Base-by-base conservation (phyloP, 1,140 invertebrate genomes). In the Psilanteris sp. region DNA sequence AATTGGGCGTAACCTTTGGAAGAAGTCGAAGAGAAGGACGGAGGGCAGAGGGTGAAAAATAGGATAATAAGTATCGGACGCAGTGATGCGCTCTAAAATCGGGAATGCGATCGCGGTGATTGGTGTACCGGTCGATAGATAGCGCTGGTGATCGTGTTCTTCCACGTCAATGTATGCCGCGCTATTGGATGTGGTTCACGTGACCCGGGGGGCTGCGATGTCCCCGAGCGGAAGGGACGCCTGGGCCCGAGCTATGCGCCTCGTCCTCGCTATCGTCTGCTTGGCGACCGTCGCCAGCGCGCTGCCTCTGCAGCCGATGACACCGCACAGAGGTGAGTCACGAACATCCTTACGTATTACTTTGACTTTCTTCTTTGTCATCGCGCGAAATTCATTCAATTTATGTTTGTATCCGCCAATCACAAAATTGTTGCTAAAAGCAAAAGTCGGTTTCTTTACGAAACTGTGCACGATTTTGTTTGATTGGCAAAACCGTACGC, bases 241-340 rank as follows among this genome's bases (percentile, higher is more conserved):
- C 22, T 68, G 54, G 62, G 73, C 55, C 41, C 71, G 59, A 52
- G 70, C 68, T 36, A 77, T 78, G 78, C 71, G 22, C 39, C 50
- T 77, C 43, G 71, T 67, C 41, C 50, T 81, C 41, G 48, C 46
- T 31, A 15, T 74, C 26, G 54, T 83, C 11, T 77, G 75, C 68
- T 59, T 81, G 52, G 52, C 76, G 67, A 61, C 66, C 61, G 48
- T 81, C 57, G 78, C 72, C 54, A 50, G 71, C 71, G 77, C 77
- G 29, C 57, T 80, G 72, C 82, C 82, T 10, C 68, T 83, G 24
- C 82, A 82, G 27, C 80, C 82, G 11, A 39, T 77, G 4, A 71
- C 39, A 27, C 82, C 82, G 24, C 80, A 82, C 57, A 48, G 61
- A 78, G 82, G 82, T 83, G 64, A 79, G 78, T 79, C 66, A 73